Percentiles rank a stretch among this genome's conserved stretches.
Evolutionary conservation across 2,888 invertebrate genomes (phyloP).

Genomic region (Scaptomyza reducta): DNA sequence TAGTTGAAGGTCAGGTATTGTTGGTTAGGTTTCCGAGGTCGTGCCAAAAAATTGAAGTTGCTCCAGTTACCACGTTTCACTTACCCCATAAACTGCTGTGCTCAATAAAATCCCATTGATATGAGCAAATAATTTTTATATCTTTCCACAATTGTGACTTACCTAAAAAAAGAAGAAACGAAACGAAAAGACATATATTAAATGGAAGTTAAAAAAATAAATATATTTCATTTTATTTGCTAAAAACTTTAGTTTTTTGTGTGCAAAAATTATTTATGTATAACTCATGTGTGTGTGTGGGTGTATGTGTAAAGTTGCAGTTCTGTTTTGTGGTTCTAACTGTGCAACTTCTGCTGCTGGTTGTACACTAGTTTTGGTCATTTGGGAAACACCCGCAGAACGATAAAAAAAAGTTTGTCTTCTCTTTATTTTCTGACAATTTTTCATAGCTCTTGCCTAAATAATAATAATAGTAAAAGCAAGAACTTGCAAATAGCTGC

Average conservation of each 20-base stretch:
- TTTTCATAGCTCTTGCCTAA: slow-evolving; percentile 23
- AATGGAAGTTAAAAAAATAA: slow-evolving; percentile 21
- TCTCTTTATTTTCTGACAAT: slow-evolving; percentile 26
- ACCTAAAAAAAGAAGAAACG: slow-evolving; percentile 64
- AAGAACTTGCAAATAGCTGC: slow-evolving; percentile 32
- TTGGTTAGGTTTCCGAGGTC: slow-evolving; percentile 52
- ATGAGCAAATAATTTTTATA: slow-evolving; percentile 10
- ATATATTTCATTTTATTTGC: slow-evolving; percentile 42
- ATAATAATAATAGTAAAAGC: slow-evolving; percentile 28
- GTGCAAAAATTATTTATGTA: slow-evolving; percentile 43
- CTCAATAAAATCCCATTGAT: slow-evolving; percentile 13
- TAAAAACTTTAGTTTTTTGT: slow-evolving; percentile 31
- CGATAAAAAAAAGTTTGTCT: slow-evolving; percentile 51
- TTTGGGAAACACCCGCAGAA: slow-evolving; percentile 28
- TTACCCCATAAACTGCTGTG: slow-evolving; percentile 35
- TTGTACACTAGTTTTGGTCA: slow-evolving; percentile 7
- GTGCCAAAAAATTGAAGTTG: slow-evolving; percentile 52
- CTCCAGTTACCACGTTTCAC: slow-evolving; percentile 69
- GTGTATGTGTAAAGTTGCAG: slow-evolving; percentile 25
- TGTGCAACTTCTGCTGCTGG: slow-evolving; percentile 13
- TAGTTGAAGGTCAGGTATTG: slow-evolving; percentile 61
- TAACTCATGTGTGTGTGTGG: slow-evolving; percentile 6
- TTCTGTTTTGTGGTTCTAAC: slow-evolving; percentile 25
- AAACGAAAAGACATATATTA: slow-evolving; percentile 34
- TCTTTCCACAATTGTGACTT: slow-evolving; percentile 16